Conservation (phyloP, 2,113 vertebrate genomes). For the Limnothrissa miodon region DNA sequence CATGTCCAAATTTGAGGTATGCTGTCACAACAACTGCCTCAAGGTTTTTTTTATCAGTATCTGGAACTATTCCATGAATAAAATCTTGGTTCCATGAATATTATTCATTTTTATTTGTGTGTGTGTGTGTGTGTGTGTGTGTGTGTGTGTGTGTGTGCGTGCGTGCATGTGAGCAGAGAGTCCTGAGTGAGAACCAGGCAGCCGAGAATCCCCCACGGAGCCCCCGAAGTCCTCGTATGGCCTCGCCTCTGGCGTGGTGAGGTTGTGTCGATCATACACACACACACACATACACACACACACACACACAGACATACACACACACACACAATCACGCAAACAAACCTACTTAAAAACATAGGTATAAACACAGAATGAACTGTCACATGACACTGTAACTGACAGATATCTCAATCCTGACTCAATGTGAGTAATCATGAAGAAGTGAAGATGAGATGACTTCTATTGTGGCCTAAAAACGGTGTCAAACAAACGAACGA, state of each 20-base stretch:
- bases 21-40: slow-evolving; percentile 26
- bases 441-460: background rate
- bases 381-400: background rate
- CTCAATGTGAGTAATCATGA: background rate
- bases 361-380: background rate
- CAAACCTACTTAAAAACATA: too few species aligned
- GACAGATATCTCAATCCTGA: background rate
- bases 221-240: slow-evolving; percentile 79
- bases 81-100: too few species aligned
- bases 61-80: too few species aligned
- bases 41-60: too few species aligned
- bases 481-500: background rate
- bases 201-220: slow-evolving; percentile 73
- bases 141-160: slow-evolving; percentile 9
- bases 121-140: slow-evolving; percentile 21
- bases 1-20: slow-evolving; percentile 93
- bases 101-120: slow-evolving; percentile 1
- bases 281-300: slow-evolving; percentile 24
- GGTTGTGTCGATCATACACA: slow-evolving; percentile 28
- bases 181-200: slow-evolving; percentile 81
- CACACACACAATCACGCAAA: slow-evolving; percentile 24
- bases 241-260: slow-evolving; percentile 92
- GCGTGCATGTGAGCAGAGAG: slow-evolving; percentile 71
- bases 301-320: background rate
- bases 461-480: background rate